Evolutionary conservation across 2,113 vertebrate genomes (phyloP).

Genomic region (Galbula dea): DNA sequence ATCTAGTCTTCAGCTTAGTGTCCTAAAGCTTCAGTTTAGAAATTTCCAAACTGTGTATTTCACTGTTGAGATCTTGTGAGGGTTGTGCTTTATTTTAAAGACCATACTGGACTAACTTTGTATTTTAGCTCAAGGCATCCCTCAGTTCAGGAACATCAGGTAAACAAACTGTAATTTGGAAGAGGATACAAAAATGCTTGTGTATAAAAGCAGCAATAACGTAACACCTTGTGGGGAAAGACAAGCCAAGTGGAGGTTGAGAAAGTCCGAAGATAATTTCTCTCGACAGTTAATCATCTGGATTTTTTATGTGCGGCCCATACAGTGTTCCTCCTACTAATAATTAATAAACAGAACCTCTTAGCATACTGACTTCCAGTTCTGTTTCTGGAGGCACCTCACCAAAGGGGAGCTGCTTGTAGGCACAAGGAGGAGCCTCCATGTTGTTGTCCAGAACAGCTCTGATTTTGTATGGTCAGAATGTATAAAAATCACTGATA

Average conservation of each 20-base stretch:
- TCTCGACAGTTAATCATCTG: background rate
- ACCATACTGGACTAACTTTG: background rate
- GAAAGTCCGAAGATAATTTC: background rate
- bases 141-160: background rate
- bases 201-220: background rate
- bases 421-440: background rate
- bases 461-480: background rate
- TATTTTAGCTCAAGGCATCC: background rate
- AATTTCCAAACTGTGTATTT: background rate
- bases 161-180: background rate
- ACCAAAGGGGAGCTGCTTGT: background rate
- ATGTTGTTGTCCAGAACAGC: background rate
- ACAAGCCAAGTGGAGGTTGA: background rate
- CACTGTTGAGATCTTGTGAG: background rate
- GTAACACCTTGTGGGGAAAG: background rate
- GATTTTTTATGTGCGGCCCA: background rate
- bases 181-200: background rate
- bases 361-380: background rate
- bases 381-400: background rate
- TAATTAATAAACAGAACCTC: background rate
- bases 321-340: background rate
- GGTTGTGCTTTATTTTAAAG: background rate
- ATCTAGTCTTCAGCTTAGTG: background rate
- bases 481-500: background rate
- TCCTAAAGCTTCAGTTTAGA: background rate